Conservation (phyloP, 2,797 vertebrate genomes). For the Halcyon chelicuti region DNA sequence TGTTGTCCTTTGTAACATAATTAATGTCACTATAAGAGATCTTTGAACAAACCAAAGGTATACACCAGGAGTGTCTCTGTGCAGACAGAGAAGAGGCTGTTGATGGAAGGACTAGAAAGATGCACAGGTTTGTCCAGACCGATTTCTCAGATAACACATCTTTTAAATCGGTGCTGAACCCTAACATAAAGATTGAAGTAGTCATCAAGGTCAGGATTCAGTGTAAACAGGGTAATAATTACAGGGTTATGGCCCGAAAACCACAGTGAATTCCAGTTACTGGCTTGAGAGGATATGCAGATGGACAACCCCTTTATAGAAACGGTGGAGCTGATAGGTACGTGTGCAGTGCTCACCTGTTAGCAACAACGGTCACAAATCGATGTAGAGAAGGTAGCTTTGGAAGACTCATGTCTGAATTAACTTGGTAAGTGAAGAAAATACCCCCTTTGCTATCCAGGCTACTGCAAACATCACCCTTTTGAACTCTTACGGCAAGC, state of each 20-base stretch:
- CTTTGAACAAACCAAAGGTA: neutral
- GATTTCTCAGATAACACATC: neutral
- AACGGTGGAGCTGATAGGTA: neutral
- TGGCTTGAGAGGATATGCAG: neutral
- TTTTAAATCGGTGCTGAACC: neutral
- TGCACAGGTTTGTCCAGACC: neutral
- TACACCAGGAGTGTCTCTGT: neutral
- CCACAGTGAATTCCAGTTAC: neutral
- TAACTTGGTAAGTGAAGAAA: neutral
- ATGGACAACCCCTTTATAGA: neutral
- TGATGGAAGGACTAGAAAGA: neutral
- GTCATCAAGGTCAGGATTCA: neutral
- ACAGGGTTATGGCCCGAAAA: neutral
- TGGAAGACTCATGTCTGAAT: neutral
- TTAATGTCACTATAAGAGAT: neutral
- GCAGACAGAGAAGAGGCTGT: neutral
- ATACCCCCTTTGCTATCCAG: neutral
- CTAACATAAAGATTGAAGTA: neutral
- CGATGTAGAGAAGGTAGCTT: neutral
- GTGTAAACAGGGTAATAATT: neutral
- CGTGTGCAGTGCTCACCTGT: accelerated
- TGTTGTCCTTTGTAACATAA: neutral
- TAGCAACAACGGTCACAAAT: neutral
- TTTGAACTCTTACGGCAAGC: neutral
- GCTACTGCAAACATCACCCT: neutral